Base-by-base conservation (phyloP, 2,797 vertebrate genomes). In the Sebastes steindachneri region DNA sequence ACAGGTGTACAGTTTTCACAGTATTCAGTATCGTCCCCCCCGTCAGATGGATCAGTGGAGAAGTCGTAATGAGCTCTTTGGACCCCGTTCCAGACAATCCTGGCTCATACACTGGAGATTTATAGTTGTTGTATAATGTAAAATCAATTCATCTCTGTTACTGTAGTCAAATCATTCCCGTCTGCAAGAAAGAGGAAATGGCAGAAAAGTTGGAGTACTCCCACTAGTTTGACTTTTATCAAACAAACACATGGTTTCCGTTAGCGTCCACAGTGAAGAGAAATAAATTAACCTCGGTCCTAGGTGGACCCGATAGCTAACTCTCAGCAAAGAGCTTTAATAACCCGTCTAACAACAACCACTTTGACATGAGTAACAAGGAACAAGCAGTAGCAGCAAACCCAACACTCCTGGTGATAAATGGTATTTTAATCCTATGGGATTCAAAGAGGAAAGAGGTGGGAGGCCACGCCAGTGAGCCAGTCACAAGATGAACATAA, bases 401-500 rank as follows among this genome's bases (percentile, higher is more conserved):
- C 29, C 19, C 6, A 33, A 23, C 48, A 9, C 14, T 37, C 11
- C 33, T 31, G 57, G 19, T 25, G 60, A 71, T 29, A 57, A 72
- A 64, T 57, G 23, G 10, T 12, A 73, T 62, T 37, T 59, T 53
- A 31, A 41, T 67, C 51, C 35, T 15, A 3, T 62, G 41, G 25
- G 23, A 54, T 66, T 37, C 28, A 35, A 79, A 35, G 21, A 73
- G 33, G 21, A n/a, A 57, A 21, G 70, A 77, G 15, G 53, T 67
- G 41, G 53, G 73, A 68, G 71, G 45, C 45, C 45, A 48, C 45
- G 64, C 21, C 51, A 28, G 51, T 5, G 12, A 53, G 83, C 33
- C 17, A 2, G 73, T 84, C 77, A 83, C 74, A 77, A 60, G 71
- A 66, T 5, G 45, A 60, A 77, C 23, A 78, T 51, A 68, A 65